Conservation (phyloP, 2,888 invertebrate species). For the Ophion ellenae region DNA sequence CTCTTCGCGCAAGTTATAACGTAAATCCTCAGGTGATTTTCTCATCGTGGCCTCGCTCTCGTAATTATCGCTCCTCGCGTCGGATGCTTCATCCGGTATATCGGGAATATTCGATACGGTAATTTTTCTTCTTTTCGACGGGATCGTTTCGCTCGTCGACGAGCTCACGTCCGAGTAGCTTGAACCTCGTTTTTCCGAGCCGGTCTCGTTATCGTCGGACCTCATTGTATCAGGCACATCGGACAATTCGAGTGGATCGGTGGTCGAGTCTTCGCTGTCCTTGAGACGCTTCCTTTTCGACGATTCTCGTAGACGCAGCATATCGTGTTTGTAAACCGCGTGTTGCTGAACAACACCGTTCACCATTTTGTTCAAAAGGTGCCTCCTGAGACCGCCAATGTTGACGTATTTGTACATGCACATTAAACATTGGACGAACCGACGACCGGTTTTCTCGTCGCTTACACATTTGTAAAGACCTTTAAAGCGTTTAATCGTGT, state of each 20-base stretch:
- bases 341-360: conserved; percentile 42
- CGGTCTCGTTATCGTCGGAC: background rate
- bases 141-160: background rate
- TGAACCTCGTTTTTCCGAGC: background rate
- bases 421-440: conserved; percentile 8
- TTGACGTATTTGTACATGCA: conserved; percentile 18
- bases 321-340: too few species aligned
- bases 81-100: background rate
- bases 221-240: background rate
- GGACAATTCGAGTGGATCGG: conserved; percentile 26
- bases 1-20: background rate
- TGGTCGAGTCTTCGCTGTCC: background rate
- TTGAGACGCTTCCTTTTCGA: background rate
- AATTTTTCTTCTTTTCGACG: conserved; percentile 46
- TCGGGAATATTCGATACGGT: background rate
- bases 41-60: conserved; percentile 21
- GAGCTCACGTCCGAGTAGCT: conserved; percentile 35
- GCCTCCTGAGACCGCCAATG: background rate
- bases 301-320: background rate
- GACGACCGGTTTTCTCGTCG: background rate
- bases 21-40: conserved; percentile 56
- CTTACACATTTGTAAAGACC: background rate
- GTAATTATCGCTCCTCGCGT: conserved; percentile 29
- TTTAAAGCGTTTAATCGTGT: background rate
- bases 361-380: background rate